phyloP scores from a whole-genome alignment of 92 coral and sea anemone species.

The Nematostella vectensis region DNA sequence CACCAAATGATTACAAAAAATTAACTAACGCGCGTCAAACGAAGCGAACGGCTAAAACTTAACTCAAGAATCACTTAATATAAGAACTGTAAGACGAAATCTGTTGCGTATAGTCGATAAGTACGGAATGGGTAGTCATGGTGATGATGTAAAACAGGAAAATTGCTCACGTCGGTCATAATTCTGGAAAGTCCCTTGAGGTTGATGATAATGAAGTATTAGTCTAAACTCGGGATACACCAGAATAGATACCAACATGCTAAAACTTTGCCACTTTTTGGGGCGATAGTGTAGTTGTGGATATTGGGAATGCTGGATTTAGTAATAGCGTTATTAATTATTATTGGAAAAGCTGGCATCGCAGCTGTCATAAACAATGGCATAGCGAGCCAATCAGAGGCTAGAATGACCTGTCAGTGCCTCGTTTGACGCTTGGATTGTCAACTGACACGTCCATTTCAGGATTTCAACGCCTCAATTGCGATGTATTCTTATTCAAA shows the following conservation, averaged over 20 bases:
- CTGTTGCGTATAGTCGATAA: too few species aligned
- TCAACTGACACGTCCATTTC: slow-evolving; percentile 73
- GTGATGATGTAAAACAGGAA: slow-evolving; percentile 21
- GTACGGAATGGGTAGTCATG: slow-evolving; percentile 56
- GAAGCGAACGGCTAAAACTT: neutral
- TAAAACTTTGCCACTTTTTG: slow-evolving; percentile 20
- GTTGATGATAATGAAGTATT: too few species aligned
- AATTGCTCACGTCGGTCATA: slow-evolving; percentile 1
- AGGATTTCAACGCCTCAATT: slow-evolving; percentile 80
- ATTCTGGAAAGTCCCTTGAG: slow-evolving; percentile 14
- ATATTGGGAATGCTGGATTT: slow-evolving; percentile 68
- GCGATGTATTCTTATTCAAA: slow-evolving; percentile 71
- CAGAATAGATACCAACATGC: neutral
- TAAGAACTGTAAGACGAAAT: too few species aligned
- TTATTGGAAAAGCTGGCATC: slow-evolving; percentile 71
- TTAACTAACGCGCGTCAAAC: slow-evolving; percentile 10
- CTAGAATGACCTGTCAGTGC: slow-evolving; percentile 83
- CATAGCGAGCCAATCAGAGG: slow-evolving; percentile 61
- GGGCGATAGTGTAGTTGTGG: slow-evolving; percentile 60
- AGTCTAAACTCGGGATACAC: too few species aligned
- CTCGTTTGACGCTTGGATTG: slow-evolving; percentile 78
- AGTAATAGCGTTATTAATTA: slow-evolving; percentile 88
- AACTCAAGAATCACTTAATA: too few species aligned
- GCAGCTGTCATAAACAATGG: slow-evolving; percentile 97
- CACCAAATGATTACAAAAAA: slow-evolving; percentile 54